Conservation (phyloP, 2,797 vertebrate species). For the Lycodopsis pacificus region DNA sequence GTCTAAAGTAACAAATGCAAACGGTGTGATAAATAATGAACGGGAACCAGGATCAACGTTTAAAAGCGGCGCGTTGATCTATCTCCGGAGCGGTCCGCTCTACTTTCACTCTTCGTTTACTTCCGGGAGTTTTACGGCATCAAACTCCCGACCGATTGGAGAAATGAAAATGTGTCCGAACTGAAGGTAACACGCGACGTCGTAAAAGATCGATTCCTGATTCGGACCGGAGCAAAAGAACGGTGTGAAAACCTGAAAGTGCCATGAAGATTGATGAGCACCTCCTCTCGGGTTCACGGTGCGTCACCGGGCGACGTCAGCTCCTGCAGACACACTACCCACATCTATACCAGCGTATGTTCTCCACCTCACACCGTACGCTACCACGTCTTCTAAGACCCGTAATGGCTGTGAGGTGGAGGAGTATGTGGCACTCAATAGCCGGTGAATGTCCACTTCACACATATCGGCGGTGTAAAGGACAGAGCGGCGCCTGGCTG, state of each 20-base stretch:
- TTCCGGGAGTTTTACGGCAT: too few relatives aligned
- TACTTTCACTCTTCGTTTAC: too few relatives aligned
- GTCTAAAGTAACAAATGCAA: too few relatives aligned
- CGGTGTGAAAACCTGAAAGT: neutral
- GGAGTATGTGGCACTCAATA: conserved; percentile 67
- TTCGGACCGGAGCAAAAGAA: neutral
- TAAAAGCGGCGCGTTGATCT: too few relatives aligned
- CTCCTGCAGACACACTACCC: neutral
- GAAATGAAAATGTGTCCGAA: too few relatives aligned
- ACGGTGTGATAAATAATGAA: too few relatives aligned
- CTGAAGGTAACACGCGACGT: too few relatives aligned
- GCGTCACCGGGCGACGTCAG: neutral
- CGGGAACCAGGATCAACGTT: too few relatives aligned
- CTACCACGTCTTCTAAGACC: conserved; percentile 15
- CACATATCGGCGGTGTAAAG: conserved; percentile 71
- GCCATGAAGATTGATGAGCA: neutral
- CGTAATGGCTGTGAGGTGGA: conserved; percentile 53
- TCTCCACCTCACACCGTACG: neutral
- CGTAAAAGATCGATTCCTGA: neutral
- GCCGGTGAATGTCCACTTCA: conserved; percentile 74
- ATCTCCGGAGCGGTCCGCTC: too few relatives aligned
- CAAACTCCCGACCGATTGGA: too few relatives aligned
- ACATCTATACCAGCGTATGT: neutral
- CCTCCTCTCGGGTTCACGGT: neutral
- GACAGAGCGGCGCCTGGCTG: conserved; percentile 66